These are phyloP conservation scores for Odontesthes bonariensis DNA, from an alignment of 2,113 vertebrate species.

Conservation along the genomic window DNA sequence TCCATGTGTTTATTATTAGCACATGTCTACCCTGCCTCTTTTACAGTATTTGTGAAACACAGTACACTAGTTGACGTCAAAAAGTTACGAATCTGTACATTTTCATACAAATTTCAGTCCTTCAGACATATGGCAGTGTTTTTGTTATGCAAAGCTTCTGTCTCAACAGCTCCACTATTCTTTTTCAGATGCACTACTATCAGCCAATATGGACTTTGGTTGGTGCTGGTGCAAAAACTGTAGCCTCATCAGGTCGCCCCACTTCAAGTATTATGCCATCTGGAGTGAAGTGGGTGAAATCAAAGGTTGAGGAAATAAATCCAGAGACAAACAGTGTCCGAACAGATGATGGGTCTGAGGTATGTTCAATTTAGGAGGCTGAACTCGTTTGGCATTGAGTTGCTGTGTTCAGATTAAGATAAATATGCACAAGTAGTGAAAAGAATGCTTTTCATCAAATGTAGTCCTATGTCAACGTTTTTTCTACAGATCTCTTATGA, in stretches of 20 bases:
- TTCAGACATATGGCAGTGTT: not conserved
- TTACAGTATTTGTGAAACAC: not conserved
- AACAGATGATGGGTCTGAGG: constrained; percentile 86
- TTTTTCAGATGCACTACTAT: constrained; percentile 87
- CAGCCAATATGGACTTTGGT: constrained; percentile 97
- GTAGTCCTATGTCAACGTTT: not conserved
- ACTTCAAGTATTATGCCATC: constrained; percentile 88
- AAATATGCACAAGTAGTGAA: not conserved
- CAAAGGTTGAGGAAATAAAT: constrained; percentile 87
- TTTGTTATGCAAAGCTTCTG: not conserved
- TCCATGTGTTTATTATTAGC: not conserved
- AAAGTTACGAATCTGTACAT: too few relatives aligned
- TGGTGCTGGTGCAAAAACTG: constrained; percentile 91
- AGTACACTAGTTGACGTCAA: not conserved
- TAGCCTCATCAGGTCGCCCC: constrained; percentile 84
- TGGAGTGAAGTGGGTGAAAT: constrained; percentile 93
- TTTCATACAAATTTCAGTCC: too few relatives aligned
- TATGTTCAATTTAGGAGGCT: constrained; percentile 61
- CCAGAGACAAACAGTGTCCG: constrained; percentile 88
- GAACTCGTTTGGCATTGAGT: not conserved
- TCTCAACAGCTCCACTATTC: not conserved
- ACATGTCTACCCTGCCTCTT: not conserved
- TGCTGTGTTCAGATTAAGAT: not conserved
- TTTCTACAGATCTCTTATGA: constrained; percentile 90
- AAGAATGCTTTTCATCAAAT: not conserved